Base-by-base conservation (phyloP, 2,113 vertebrate species). In the Dinomys branickii region DNA sequence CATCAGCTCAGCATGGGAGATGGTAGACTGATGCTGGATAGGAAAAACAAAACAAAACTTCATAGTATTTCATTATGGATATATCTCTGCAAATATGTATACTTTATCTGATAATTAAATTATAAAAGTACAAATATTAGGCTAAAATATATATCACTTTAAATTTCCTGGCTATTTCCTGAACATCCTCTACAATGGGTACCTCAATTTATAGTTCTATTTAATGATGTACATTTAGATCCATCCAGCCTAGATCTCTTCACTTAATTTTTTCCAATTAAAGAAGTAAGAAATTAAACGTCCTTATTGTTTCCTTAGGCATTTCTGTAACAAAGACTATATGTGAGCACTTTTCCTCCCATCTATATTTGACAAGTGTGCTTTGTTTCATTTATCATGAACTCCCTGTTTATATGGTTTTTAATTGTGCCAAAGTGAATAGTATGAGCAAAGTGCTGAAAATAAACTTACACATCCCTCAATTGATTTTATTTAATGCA, bases 311-410 rank as follows among this genome's bases (percentile, higher is more conserved):
- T 78, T 84, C 41, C 71, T 83, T 58, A 71, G 20, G 2, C 5
- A 56, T 83, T 91, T 88, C n/a, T 88, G 26, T 73, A 65, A 44
- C 47, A 78, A 77, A 56, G 56, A 58, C 28, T 85, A 0, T 24
- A 78, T 16, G 7, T 28, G 19, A 54, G 20, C 17, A 24, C 20
- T 38, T 71, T 78, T 52, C 1, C 6, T n/a, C 33, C 17, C 0
- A 3, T 78, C 78, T 84, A 35, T 93, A 35, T 69, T 91, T 85
- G 1, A 30, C 4, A 38, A n/a, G 10, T 56, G 30, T 71, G 38
- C 67, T 30, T 89, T 84, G 35, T 85, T 78, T 88, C 11, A 20
- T 96, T 92, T 94, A 54, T 19, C 82, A 2, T 78, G 59, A 88
- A 33, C 1, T 52, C 20, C 58, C 1, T 78, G 28, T 5, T 69